Percentiles rank a stretch among this genome's conserved stretches.
These are phyloP conservation scores for Ornithorhynchus anatinus DNA, from an alignment of 2,113 vertebrate genomes.

Conservation along the genomic window DNA sequence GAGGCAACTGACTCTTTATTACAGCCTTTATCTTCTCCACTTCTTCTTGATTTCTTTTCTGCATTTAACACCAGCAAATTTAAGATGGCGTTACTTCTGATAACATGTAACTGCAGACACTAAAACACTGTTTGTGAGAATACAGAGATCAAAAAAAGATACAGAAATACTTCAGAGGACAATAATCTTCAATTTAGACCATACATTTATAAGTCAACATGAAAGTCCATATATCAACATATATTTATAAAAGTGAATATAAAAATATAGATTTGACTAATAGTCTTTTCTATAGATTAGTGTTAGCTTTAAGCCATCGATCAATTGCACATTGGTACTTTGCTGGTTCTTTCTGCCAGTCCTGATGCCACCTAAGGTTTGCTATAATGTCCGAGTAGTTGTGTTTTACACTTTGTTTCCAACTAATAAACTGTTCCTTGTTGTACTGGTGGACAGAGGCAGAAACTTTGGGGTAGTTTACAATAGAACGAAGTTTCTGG, in stretches of 20 bases:
- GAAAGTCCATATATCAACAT: not conserved
- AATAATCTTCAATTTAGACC: too few species aligned
- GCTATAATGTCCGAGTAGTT: constrained; percentile 87
- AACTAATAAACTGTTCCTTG: constrained; percentile 81
- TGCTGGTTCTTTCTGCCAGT: constrained; percentile 82
- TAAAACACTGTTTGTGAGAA: too few species aligned
- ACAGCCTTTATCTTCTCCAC: too few species aligned
- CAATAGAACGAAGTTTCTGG: constrained; percentile 74
- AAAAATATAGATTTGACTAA: not conserved
- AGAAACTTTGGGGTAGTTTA: constrained; percentile 88
- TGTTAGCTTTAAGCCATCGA: constrained; percentile 72
- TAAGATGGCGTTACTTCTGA: too few species aligned
- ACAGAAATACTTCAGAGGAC: too few species aligned
- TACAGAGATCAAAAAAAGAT: too few species aligned
- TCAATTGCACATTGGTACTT: constrained; percentile 81
- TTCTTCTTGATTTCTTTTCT: too few species aligned
- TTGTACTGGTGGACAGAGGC: constrained; percentile 83
- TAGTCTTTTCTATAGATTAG: not conserved
- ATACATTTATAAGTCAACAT: not conserved
- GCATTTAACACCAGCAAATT: too few species aligned
- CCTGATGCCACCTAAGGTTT: constrained; percentile 90
- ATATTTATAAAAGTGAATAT: not conserved
- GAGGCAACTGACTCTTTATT: too few species aligned
- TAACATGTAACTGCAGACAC: too few species aligned
- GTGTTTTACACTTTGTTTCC: constrained; percentile 79